Evolutionary conservation across 2,797 vertebrate genomes (phyloP).

Genomic region (Notolabrus celidotus): DNA sequence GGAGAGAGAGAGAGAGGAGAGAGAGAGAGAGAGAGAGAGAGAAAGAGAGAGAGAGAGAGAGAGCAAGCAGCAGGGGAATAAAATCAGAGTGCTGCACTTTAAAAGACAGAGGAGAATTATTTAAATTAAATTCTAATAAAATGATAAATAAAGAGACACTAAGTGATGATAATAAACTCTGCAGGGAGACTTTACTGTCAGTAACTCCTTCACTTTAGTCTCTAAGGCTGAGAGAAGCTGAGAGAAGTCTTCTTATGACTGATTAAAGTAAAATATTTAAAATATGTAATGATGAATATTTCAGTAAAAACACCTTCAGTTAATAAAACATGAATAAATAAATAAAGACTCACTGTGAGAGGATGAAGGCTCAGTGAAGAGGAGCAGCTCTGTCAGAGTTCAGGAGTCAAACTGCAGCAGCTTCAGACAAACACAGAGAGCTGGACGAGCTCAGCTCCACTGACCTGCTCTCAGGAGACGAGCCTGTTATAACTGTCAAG

Average conservation of each 20-base stretch:
- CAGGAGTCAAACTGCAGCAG: neutral
- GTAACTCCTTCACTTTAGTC: neutral
- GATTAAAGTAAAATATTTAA: too few species aligned
- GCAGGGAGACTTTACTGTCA: neutral
- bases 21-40: neutral
- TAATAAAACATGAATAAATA: neutral
- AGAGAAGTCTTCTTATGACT: too few species aligned
- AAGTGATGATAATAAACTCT: neutral
- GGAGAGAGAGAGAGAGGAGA: neutral
- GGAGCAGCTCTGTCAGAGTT: constrained; percentile 13
- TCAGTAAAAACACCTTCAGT: neutral
- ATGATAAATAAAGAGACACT: neutral
- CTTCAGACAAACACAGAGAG: neutral
- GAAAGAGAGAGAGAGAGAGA: neutral
- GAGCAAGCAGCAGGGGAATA: neutral
- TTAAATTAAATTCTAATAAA: neutral
- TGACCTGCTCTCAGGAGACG: constrained; percentile 11
- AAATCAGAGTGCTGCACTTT: constrained; percentile 60
- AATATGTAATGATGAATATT: too few species aligned
- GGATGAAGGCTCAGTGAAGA: constrained; percentile 14
- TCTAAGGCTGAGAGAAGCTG: neutral
- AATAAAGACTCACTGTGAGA: constrained; percentile 35
- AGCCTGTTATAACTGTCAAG: neutral
- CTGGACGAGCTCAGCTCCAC: constrained; percentile 15
- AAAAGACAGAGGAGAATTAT: neutral